These are phyloP conservation scores for Drosophila sordidula DNA, from an alignment of 2,888 invertebrate species.

Conservation along the genomic window DNA sequence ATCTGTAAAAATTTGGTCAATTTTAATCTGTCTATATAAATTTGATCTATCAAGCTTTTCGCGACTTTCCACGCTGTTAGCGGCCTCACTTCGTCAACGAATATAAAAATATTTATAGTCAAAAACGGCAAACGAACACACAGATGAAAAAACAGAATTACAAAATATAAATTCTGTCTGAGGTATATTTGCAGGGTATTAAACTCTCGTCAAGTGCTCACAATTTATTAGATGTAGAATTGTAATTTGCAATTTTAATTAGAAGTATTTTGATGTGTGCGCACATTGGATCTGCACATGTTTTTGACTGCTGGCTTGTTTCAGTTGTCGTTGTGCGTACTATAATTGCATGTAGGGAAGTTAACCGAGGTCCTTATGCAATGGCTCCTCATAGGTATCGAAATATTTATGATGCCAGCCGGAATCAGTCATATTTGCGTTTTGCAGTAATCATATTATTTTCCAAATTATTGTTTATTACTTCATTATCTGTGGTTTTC, in stretches of 20 bases:
- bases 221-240: not conserved
- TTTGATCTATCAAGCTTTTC: too few species aligned
- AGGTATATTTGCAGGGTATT: not conserved
- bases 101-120: too few species aligned
- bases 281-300: constrained; percentile 44
- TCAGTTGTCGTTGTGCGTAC: not conserved
- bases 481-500: constrained; percentile 16
- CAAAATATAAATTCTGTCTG: not conserved
- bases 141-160: too few species aligned
- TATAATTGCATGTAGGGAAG: not conserved
- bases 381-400: constrained; percentile 13
- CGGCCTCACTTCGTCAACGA: too few species aligned
- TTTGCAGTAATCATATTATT: constrained; percentile 13
- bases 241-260: constrained; percentile 41
- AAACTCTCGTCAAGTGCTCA: not conserved
- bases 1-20: too few species aligned
- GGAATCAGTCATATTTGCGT: constrained; percentile 17
- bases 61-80: too few species aligned
- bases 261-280: constrained; percentile 14
- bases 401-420: constrained; percentile 6
- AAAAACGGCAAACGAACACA: too few species aligned
- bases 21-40: too few species aligned
- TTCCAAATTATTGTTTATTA: constrained; percentile 29
- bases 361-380: constrained; percentile 2
- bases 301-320: constrained; percentile 2